Evolutionary conservation across 92 coral and sea anemone genomes (phyloP).

Genomic region (Blastomussa wellsi): DNA sequence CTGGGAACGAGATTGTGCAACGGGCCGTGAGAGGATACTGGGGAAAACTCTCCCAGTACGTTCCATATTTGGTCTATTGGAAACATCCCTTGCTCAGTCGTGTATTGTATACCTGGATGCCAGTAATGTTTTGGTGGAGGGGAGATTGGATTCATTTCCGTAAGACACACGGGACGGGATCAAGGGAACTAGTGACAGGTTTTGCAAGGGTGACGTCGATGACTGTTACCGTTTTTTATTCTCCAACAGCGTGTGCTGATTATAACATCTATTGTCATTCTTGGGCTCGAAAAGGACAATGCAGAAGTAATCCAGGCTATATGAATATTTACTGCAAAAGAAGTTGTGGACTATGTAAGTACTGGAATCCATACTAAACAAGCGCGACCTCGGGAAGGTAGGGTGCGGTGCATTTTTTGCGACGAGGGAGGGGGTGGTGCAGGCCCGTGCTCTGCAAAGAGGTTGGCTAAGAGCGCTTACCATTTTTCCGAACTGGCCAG

Average conservation of each 20-base stretch:
- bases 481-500: too few species aligned
- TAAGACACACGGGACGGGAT: not conserved
- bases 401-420: too few species aligned
- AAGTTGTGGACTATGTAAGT: slow-evolving; percentile 57
- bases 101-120: too few species aligned
- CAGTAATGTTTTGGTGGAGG: not conserved
- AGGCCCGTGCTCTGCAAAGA: too few species aligned
- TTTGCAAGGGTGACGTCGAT: not conserved
- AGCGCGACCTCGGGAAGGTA: too few species aligned
- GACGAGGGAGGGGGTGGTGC: too few species aligned
- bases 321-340: slow-evolving; percentile 49
- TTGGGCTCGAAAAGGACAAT: slow-evolving; percentile 36
- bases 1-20: too few species aligned
- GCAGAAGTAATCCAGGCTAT: slow-evolving; percentile 34
- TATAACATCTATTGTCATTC: slow-evolving; percentile 22
- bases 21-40: too few species aligned
- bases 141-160: not conserved
- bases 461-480: too few species aligned
- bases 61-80: too few species aligned
- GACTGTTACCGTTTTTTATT: not conserved
- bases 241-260: slow-evolving; percentile 52
- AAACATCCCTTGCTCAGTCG: too few species aligned
- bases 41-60: too few species aligned
- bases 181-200: not conserved
- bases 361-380: not conserved